Base-by-base conservation (phyloP, 2,797 vertebrate genomes). In the Australoheros facetus region DNA sequence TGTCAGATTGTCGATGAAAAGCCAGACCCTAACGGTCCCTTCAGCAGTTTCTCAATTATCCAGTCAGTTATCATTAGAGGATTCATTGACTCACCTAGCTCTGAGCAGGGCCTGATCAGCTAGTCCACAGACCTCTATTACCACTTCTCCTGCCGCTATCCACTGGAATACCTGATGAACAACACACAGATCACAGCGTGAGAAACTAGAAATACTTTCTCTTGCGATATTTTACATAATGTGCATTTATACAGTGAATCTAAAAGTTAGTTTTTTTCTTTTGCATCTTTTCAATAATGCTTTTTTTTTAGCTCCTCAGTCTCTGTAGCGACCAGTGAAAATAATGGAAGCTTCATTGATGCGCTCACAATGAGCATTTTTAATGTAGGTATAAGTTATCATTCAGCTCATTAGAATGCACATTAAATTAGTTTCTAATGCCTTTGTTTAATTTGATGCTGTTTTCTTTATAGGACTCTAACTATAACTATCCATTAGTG, bases 61-160 rank as follows among this genome's bases (percentile, higher is more conserved):
- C 95, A 97, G 91, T 92, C 95, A 1, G 94, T 96, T 17, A 87
- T 95, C 72, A 94, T 96, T 87, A 95, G 93, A 0, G 93, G 96
- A 59, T 96, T 81, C 80, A 95, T 96, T 7, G 93, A 96, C 81
- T 95, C 95, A 0, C 89, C 93, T 12, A 74, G 21, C 34, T 72
- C 94, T 1, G 87, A 89, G 14, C 62, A 62, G n/a, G 95, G 95
- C 1, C 0, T 95, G 37, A 93, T 97, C 82, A 96, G 95, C 89
- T 96, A 96, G 86, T 80, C 93, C 76, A 96, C 96, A 16, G 95
- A 96, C 83, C 91, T 97, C 21, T 95, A 94, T 89, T 96, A 96
- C 62, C 93, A 93, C 75, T 96, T 97, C 85, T 94, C 96, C 83
- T 97, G 96, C 85, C 93, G 89, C 54, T 96, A 96, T 84, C 96